phyloP scores from a whole-genome alignment of 2,888 invertebrate genomes.

The Tricholauxania praeusta region DNA sequence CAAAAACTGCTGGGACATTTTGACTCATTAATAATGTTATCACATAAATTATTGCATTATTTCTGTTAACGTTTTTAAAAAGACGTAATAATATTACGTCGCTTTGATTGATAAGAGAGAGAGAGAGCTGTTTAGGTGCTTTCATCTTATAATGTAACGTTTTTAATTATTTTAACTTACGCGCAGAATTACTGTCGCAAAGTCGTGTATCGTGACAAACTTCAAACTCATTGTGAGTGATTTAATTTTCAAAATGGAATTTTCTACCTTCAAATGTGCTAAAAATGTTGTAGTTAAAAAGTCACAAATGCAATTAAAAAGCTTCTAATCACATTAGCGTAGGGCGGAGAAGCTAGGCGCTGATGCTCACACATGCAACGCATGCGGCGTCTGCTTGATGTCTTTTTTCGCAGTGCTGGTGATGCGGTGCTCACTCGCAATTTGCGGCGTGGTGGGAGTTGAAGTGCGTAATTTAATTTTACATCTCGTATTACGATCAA shows the following conservation, averaged over 20 bases:
- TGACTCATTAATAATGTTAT: too few species aligned
- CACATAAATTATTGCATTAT: too few species aligned
- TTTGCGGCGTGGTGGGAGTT: neutral
- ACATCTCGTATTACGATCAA: slow-evolving; percentile 26
- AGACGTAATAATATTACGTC: too few species aligned
- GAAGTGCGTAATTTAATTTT: slow-evolving; percentile 19
- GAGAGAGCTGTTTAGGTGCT: too few species aligned
- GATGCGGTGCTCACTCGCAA: too few species aligned
- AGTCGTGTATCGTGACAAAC: too few species aligned
- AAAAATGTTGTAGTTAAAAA: slow-evolving; percentile 9
- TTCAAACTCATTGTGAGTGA: neutral
- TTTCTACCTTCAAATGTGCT: slow-evolving; percentile 10
- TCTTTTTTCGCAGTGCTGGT: neutral
- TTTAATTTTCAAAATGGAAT: slow-evolving; percentile 3
- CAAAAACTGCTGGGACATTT: too few species aligned
- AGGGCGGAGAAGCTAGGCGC: neutral
- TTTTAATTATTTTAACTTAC: too few species aligned
- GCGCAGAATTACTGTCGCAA: too few species aligned
- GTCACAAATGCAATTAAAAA: slow-evolving; percentile 27
- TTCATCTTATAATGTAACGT: too few species aligned
- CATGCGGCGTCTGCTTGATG: neutral
- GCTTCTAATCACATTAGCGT: slow-evolving; percentile 10
- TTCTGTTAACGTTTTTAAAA: too few species aligned
- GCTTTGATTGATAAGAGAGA: too few species aligned
- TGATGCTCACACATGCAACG: slow-evolving; percentile 1